Conservation (phyloP, 1,140 invertebrate species). For the Drosophila insularis region DNA sequence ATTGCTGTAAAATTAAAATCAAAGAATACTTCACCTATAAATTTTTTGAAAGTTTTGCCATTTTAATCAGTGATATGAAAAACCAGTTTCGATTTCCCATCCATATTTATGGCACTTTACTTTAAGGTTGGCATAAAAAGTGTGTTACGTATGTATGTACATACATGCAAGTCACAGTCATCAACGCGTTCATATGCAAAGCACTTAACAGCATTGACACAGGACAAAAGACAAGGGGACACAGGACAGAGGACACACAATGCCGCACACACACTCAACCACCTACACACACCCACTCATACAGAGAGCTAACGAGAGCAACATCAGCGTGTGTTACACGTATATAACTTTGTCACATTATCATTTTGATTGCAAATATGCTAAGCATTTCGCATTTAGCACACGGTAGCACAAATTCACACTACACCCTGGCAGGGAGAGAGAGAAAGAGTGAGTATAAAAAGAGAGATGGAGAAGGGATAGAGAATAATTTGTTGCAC, state of each 20-base stretch:
- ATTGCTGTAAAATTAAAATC: background rate
- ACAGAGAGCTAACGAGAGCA: conserved; percentile 25
- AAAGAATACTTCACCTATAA: background rate
- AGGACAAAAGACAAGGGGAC: background rate
- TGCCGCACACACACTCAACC: background rate
- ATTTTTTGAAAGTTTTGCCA: background rate
- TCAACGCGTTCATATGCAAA: conserved; percentile 48
- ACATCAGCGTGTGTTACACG: conserved; percentile 32
- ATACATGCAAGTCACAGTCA: conserved; percentile 26
- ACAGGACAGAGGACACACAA: background rate
- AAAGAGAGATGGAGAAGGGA: background rate
- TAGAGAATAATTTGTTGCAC: conserved; percentile 29
- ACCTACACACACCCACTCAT: conserved; percentile 13
- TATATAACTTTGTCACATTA: conserved; percentile 55
- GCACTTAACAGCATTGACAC: conserved; percentile 47
- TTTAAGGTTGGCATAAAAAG: conserved; percentile 4
- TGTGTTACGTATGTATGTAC: background rate
- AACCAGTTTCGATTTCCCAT: background rate
- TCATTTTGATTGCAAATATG: conserved; percentile 65
- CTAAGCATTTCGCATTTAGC: conserved; percentile 45
- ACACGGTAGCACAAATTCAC: conserved; percentile 26
- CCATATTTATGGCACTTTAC: conserved; percentile 1
- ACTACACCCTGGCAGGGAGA: conserved; percentile 30
- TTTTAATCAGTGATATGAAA: background rate
- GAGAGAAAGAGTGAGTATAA: background rate